Base-by-base conservation (phyloP, 2,797 vertebrate genomes). In the Sebastes taczanowskii region DNA sequence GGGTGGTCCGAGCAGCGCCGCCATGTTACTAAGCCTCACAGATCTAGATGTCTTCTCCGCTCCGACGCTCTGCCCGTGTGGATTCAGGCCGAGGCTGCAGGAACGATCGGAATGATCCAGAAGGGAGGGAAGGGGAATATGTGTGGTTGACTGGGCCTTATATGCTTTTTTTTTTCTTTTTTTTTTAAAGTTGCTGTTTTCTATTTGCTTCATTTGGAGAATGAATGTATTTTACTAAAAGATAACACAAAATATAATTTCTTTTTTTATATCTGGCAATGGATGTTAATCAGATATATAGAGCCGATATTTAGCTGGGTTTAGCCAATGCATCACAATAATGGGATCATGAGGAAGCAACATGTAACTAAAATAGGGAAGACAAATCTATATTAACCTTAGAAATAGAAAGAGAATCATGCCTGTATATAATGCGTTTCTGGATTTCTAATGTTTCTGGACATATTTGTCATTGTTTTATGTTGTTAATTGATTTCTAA, bases 1-100 rank as follows among this genome's bases (percentile, higher is more conserved):
- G 94, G 95, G 95, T 95, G 95, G 95, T 95, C 95, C 23, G 25
- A 81, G 69, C 72, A 85, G 77, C 14, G 30, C 59, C 29, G 66
- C 77, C 78, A 82, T 75, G 74, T 71, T 53, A 4, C 63, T 74
- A 71, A 85, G 77, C 65, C 82, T 71, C 52, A 55, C 74, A 71
- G 88, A 92, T 91, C 91, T 91, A 8, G 20, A 78, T 29, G 76
- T 78, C 79, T 59, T 74, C 63, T 52, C 84, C 73, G 73, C 84
- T 83, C 87, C 68, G 77, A 77, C 66, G 67, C 60, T 46, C 83
- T 78, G 65, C n/a, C 25, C 2, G 76, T 82, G 83, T 71, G 78
- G 87, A 88, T 87, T 58, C 30, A 61, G 11, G 49, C 78, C 23
- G 42, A 74, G 62, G 35, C 72, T 74, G 27, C 74, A 90, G 89